These are phyloP conservation scores for Latrodectus geometricus DNA, from an alignment of 1,140 invertebrate species.

Conservation along the genomic window DNA sequence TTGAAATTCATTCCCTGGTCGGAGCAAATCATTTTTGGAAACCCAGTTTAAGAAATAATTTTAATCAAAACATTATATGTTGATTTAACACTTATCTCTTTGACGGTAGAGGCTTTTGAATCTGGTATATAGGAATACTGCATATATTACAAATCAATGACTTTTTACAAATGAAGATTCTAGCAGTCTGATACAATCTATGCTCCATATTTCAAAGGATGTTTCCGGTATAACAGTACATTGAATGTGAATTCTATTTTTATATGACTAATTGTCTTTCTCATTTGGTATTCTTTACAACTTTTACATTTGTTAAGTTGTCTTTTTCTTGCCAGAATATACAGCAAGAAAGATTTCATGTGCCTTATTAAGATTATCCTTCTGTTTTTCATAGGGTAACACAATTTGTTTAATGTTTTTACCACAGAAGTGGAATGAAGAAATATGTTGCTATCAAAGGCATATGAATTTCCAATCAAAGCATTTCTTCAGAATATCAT, in stretches of 20 bases:
- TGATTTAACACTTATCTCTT: neutral
- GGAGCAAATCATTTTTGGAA: neutral
- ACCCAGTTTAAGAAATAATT: neutral
- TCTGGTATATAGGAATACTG: neutral
- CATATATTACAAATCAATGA: neutral
- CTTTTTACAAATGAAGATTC: neutral
- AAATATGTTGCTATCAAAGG: no score
- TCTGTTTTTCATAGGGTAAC: no score
- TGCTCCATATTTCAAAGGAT: constrained; percentile 16
- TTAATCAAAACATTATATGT: neutral
- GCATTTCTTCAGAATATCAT: no score
- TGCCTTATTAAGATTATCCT: no score
- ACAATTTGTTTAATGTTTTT: no score
- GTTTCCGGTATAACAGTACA: constrained; percentile 1
- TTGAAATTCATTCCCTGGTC: neutral
- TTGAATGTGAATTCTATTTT: neutral
- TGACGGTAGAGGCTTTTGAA: neutral
- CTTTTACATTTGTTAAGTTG: no score
- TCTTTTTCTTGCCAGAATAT: no score
- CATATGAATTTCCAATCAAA: no score
- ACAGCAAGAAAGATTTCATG: no score
- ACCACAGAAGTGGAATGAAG: no score
- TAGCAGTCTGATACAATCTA: neutral
- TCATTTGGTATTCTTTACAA: neutral
- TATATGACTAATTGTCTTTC: neutral